Base-by-base conservation (phyloP, 1,140 invertebrate genomes). In the Diabrotica undecimpunctata region DNA sequence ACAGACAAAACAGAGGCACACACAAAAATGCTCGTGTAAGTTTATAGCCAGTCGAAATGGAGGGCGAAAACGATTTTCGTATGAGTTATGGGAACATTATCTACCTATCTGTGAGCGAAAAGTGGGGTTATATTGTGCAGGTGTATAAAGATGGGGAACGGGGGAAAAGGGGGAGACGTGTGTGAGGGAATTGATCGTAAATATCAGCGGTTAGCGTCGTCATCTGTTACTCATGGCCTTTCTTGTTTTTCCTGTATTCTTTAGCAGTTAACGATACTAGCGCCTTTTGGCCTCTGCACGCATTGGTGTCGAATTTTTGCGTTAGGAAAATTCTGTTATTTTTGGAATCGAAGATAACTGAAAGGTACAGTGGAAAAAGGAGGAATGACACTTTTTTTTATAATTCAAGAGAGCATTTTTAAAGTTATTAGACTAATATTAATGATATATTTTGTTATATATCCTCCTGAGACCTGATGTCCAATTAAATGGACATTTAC, bases 21-120 rank as follows among this genome's bases (percentile, higher is more conserved):
- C 65, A 73, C 67, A 75, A 75, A 76, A 74, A 72, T 71, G 73
- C 66, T 72, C 66, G 64, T 66, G 69, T 69, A 70, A 75, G 72
- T 77, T 77, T 77, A 77, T 77, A 75, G 74, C 72, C 64, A 67
- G 61, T 71, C 73, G 72, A 72, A 76, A 76, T 77, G 72, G 73
- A 75, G 74, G 74, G 74, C 72, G 74, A 77, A 75, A 75, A 73
- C 75, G 75, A 77, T 77, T 76, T 73, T 66, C 60, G 59, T 69
- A 75, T 77, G 75, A 77, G 71, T 76, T 77, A 77, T 77, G 68
- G 74, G n/a, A 61, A 67, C 74, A 76, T 77, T 76, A 77, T 77
- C 74, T 76, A 76, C 74, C 74, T 77, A 77, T 70, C 71, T 72
- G 69, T 67, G 67, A 68, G 69, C 61, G 70, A 72, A 75, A 74